Conservation (phyloP, 2,888 invertebrate genomes). For the Stenotaenia linearis region DNA sequence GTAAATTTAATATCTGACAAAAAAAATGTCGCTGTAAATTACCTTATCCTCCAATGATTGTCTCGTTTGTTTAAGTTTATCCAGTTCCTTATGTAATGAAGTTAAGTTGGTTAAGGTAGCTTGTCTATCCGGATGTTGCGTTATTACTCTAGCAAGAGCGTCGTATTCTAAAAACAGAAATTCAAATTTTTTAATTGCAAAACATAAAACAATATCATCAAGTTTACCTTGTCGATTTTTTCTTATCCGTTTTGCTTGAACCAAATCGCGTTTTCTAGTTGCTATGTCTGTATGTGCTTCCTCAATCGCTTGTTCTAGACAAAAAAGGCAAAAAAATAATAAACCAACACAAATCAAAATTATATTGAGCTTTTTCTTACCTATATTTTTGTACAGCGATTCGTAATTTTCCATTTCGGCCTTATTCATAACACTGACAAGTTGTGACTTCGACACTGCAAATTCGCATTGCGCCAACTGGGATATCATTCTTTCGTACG, state of each 20-base stretch:
- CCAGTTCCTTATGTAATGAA: slow-evolving; percentile 66
- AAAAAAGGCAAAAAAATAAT: no score
- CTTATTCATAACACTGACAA: slow-evolving; percentile 74
- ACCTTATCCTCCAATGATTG: slow-evolving; percentile 33
- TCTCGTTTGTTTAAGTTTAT: slow-evolving; percentile 54
- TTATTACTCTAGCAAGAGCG: slow-evolving; percentile 82
- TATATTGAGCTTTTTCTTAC: slow-evolving; percentile 37
- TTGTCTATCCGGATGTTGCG: slow-evolving; percentile 80
- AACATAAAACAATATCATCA: not conserved
- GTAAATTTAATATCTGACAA: not conserved
- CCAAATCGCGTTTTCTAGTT: slow-evolving; percentile 70
- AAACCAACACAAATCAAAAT: no score
- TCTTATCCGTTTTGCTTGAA: slow-evolving; percentile 75
- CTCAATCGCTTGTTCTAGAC: slow-evolving; percentile 68
- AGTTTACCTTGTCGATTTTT: slow-evolving; percentile 62
- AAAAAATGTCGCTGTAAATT: no score
- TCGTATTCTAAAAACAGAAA: slow-evolving; percentile 72
- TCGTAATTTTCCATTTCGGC: slow-evolving; percentile 77
- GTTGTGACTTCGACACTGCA: slow-evolving; percentile 73
- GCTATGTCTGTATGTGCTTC: slow-evolving; percentile 74
- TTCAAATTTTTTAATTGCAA: not conserved
- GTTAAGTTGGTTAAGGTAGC: slow-evolving; percentile 58
- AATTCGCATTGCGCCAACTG: slow-evolving; percentile 83
- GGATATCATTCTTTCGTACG: slow-evolving; percentile 72
- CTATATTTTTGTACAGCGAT: slow-evolving; percentile 65